These are phyloP conservation scores for Vanacampus margaritifer DNA, from an alignment of 2,113 vertebrate species.

Conservation along the genomic window DNA sequence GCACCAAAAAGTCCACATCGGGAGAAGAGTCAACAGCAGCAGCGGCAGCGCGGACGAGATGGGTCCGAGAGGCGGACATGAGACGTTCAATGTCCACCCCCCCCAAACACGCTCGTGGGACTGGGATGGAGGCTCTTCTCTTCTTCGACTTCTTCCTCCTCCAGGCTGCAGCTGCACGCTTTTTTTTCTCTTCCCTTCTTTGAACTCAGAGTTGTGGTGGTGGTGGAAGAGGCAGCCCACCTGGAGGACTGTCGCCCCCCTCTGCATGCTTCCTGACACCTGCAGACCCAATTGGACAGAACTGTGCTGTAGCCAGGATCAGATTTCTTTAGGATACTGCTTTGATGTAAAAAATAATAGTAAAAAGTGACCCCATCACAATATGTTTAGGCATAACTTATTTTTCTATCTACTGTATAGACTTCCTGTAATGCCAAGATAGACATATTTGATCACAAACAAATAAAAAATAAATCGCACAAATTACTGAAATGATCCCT, in stretches of 20 bases:
- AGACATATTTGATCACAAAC: too few relatives aligned
- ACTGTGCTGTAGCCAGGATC: not conserved
- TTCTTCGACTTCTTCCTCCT: slow-evolving; percentile 3
- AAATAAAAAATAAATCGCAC: too few relatives aligned
- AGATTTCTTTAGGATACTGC: not conserved
- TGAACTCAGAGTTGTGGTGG: not conserved
- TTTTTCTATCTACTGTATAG: too few relatives aligned
- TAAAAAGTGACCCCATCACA: too few relatives aligned
- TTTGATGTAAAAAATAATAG: not conserved
- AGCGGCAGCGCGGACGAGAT: slow-evolving; percentile 27
- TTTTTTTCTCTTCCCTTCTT: slow-evolving; percentile 5
- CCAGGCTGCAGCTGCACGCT: slow-evolving; percentile 13
- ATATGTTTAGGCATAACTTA: too few relatives aligned
- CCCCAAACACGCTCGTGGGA: slow-evolving; percentile 4
- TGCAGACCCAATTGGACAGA: not conserved
- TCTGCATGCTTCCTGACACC: slow-evolving; percentile 5
- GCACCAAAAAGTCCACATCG: slow-evolving; percentile 45
- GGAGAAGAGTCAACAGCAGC: slow-evolving; percentile 8
- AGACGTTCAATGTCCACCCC: slow-evolving; percentile 52
- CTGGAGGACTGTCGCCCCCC: slow-evolving; percentile 41
- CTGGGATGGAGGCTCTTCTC: slow-evolving; percentile 14
- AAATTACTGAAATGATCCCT: too few relatives aligned
- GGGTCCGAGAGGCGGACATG: slow-evolving; percentile 23
- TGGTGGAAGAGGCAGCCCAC: slow-evolving; percentile 40
- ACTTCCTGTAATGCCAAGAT: too few relatives aligned